Evolutionary conservation across 2,797 vertebrate genomes (phyloP).

Genomic region (Pipistrellus kuhlii): DNA sequence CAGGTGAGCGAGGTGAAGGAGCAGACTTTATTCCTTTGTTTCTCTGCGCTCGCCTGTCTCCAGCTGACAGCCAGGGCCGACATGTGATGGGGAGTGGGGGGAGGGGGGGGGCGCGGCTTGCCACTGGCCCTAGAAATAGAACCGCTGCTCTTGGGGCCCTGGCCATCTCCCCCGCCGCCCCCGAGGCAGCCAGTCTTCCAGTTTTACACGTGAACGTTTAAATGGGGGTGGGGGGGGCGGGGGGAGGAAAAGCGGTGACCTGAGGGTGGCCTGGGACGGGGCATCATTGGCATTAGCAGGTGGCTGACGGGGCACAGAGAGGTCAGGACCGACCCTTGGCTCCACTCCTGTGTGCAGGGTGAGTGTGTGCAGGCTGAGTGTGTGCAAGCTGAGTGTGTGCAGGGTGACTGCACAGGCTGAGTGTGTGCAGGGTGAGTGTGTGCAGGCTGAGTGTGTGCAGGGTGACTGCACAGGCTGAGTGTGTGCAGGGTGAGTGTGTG

Average conservation of each 20-base stretch:
- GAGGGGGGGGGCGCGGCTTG: too few relatives aligned
- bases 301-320: fast-evolving
- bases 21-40: neutral
- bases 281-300: neutral
- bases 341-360: neutral
- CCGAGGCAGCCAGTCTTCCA: neutral
- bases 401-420: too few relatives aligned
- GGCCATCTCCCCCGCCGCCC: neutral
- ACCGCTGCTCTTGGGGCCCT: neutral
- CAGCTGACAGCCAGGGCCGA: neutral
- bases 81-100: neutral
- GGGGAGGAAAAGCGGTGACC: too few relatives aligned
- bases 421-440: too few relatives aligned
- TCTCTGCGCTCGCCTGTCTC: neutral
- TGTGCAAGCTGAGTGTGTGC: too few relatives aligned
- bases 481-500: too few relatives aligned
- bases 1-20: neutral
- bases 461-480: too few relatives aligned
- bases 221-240: fast-evolving
- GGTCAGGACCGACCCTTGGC: neutral
- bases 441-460: too few relatives aligned
- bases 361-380: too few relatives aligned
- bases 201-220: neutral
- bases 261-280: fast-evolving
- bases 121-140: too few relatives aligned